Conservation (phyloP, 2,797 vertebrate genomes). For the Clarias fuscus region DNA sequence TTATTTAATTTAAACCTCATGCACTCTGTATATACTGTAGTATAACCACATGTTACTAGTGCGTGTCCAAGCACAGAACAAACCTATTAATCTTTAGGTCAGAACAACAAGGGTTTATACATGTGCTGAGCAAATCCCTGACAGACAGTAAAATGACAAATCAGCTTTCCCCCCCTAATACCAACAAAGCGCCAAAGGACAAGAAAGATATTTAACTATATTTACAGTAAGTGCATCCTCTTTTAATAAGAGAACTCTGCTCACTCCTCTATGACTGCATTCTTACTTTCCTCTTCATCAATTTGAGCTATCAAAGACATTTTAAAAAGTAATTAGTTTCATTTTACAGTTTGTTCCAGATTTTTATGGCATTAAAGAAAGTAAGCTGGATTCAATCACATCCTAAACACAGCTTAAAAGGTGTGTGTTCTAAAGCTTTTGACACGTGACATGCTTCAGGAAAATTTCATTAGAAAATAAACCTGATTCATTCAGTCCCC, state of each 20-base stretch:
- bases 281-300: too few relatives aligned
- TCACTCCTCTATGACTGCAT: conserved; percentile 5
- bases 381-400: background rate
- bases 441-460: background rate
- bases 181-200: background rate
- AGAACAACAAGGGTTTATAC: too few relatives aligned
- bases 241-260: too few relatives aligned
- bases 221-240: background rate
- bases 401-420: background rate
- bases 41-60: too few relatives aligned
- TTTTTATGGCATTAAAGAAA: background rate
- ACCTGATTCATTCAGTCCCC: background rate
- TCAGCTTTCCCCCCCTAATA: background rate
- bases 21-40: too few relatives aligned
- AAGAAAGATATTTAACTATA: too few relatives aligned
- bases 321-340: background rate
- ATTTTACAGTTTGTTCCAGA: background rate
- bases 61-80: too few relatives aligned
- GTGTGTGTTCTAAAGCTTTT: background rate
- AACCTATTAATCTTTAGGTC: too few relatives aligned
- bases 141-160: background rate
- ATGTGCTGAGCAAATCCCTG: too few relatives aligned
- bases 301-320: background rate
- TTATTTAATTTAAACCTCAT: too few relatives aligned
- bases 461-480: background rate